Evolutionary conservation across 2,888 invertebrate species (phyloP).

Genomic region (Nineta flava): DNA sequence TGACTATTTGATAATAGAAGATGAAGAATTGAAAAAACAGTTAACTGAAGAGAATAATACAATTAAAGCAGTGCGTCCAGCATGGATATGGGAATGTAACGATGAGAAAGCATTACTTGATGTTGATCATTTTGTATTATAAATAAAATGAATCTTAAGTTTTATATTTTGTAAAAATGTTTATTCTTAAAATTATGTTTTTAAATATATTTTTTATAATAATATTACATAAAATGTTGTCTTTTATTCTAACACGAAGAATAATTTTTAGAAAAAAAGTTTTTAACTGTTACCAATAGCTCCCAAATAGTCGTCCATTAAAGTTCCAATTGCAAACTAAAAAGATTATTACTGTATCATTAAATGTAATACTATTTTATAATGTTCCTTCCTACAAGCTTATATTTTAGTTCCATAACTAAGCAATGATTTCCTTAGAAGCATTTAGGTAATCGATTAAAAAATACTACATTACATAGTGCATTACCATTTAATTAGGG

Average conservation of each 20-base stretch:
- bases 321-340: constrained; percentile 95
- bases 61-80: neutral
- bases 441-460: no score
- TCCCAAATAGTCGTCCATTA: constrained; percentile 98
- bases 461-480: no score
- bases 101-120: neutral
- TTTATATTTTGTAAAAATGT: neutral
- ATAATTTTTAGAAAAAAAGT: neutral
- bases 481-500: no score
- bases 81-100: neutral
- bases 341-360: no score
- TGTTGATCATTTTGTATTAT: neutral
- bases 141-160: neutral
- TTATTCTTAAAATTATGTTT: neutral
- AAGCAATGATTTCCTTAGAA: no score
- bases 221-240: neutral
- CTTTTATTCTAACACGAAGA: neutral
- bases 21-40: neutral
- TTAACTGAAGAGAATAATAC: neutral
- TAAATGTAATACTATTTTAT: no score
- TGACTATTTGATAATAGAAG: neutral
- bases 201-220: neutral
- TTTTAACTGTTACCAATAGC: constrained; percentile 30
- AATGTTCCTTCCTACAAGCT: no score
- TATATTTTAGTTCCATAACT: no score